Base-by-base conservation (phyloP, 2,888 invertebrate genomes). In the Pinctada fucata region DNA sequence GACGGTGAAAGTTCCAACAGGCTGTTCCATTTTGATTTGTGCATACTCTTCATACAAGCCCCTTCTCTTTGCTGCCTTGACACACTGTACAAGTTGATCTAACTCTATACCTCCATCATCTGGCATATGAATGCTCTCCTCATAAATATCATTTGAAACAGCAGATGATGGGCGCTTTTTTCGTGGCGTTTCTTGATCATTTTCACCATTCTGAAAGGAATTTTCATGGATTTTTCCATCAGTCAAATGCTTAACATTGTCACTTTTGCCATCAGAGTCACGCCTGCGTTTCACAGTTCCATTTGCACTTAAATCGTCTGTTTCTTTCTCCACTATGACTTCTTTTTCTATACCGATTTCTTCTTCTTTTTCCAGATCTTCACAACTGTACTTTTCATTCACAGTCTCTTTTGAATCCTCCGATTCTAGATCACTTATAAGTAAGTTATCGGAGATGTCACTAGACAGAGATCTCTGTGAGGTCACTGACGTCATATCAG, bases 1-100 rank as follows among this genome's bases (percentile, higher is more conserved):
- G 91, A 95, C 95, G 88, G 95, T 95, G 93, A 98, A 98, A 87
- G 97, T 96, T 83, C 98, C 98, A 85, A 95, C 95, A 52, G 97
- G 97, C 84, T 96, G 95, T 88, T 96, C 94, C 85, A 95, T 94
- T 89, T 97, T 95, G 84, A 98, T 97, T 90, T 97, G 96, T 67
- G 95, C 95, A 94, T 98, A 99, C 93, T 98, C 98, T 83, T 95
- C 95, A 89, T 95, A 94, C 81, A 98, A 95, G 10, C 97, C 98
- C 84, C 95, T 95, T 71, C 96, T 95, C 72, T 96, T 96, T 84
- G 96, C 95, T 88, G 95, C 94, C 83, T 95, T 95, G 85, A 97
- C 95, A 86, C 95, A 95, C 83, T 95, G 95, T 84, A 97, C 95
- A 90, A 97, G 95, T 92, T 96, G 96, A 78, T 95, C 94, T 88